Percentiles rank a stretch among this genome's conserved stretches.
Conservation (phyloP, 2,797 vertebrate genomes). For the Acanthurus lineatus region DNA sequence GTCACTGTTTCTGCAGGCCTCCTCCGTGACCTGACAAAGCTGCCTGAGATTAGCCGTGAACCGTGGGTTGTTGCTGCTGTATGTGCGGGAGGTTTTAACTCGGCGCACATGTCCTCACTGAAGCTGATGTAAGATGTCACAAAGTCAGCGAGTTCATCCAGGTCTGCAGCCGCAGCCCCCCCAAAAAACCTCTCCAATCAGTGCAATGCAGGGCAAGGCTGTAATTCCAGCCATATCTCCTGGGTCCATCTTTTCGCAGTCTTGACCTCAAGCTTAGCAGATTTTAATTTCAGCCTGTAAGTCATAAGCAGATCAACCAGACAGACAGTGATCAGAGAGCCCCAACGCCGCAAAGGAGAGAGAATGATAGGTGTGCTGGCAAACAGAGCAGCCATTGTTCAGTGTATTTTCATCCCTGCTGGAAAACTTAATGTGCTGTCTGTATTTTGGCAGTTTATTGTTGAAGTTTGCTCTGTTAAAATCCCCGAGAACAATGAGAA, state of each 20-base stretch:
- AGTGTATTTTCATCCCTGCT: neutral
- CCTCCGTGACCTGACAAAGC: neutral
- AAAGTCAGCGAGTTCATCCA: neutral
- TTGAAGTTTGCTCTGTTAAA: neutral
- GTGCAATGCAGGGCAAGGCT: neutral
- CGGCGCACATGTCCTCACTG: neutral
- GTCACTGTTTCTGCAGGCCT: neutral
- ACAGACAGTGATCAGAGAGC: constrained; percentile 7
- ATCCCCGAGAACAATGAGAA: neutral
- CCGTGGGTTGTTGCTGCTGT: neutral
- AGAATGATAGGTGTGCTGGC: neutral
- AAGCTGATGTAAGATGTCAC: neutral
- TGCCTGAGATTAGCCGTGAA: constrained; percentile 4
- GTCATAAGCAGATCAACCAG: neutral
- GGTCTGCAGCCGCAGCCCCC: neutral
- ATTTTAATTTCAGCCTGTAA: neutral
- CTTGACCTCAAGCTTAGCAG: neutral
- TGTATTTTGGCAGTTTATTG: neutral
- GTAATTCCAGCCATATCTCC: neutral
- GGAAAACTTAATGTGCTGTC: constrained; percentile 2
- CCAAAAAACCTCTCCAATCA: neutral
- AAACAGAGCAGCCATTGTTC: neutral
- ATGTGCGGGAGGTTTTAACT: neutral
- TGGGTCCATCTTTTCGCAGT: neutral
- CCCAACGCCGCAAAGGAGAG: neutral